Conservation (phyloP, 1,140 invertebrate genomes). For the Pseudomyrmex dendroicus region DNA sequence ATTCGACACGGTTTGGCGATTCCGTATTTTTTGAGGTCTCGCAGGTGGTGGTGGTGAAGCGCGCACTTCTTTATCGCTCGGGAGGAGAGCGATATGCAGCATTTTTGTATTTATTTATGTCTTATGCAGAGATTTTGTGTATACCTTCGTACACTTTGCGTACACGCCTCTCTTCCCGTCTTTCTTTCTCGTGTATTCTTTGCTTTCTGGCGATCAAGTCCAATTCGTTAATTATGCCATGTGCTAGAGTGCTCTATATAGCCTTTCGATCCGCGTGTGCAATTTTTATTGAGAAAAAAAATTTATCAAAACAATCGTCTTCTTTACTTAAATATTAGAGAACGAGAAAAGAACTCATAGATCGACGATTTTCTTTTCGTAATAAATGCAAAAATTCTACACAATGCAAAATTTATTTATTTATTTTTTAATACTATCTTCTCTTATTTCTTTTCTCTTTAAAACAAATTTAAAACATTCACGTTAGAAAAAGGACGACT, state of each 20-base stretch:
- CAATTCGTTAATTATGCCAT: conserved; percentile 47
- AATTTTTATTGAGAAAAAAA: too few species aligned
- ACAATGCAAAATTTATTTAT: too few species aligned
- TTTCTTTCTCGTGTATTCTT: conserved; percentile 49
- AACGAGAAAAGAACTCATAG: too few species aligned
- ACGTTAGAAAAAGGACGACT: not conserved
- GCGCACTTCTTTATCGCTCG: conserved; percentile 13
- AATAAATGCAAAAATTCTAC: not conserved
- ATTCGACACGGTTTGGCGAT: conserved; percentile 20
- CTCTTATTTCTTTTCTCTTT: not conserved
- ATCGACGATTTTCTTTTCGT: not conserved
- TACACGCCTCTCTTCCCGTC: conserved; percentile 22
- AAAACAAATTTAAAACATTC: not conserved
- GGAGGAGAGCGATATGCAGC: not conserved
- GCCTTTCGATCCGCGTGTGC: conserved; percentile 2
- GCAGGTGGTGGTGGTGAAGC: not conserved
- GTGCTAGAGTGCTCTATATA: conserved; percentile 1
- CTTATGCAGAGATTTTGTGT: conserved; percentile 37
- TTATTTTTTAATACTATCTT: too few species aligned
- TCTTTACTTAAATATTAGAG: too few species aligned
- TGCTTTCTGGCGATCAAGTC: conserved; percentile 51
- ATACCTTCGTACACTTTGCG: conserved; percentile 35
- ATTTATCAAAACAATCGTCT: too few species aligned
- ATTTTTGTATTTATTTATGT: conserved; percentile 26
- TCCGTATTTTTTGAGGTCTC: not conserved